Evolutionary conservation across 2,113 vertebrate species (phyloP), one percentile per base, ranked within the genome.

Genomic region (Nestor notabilis): DNA sequence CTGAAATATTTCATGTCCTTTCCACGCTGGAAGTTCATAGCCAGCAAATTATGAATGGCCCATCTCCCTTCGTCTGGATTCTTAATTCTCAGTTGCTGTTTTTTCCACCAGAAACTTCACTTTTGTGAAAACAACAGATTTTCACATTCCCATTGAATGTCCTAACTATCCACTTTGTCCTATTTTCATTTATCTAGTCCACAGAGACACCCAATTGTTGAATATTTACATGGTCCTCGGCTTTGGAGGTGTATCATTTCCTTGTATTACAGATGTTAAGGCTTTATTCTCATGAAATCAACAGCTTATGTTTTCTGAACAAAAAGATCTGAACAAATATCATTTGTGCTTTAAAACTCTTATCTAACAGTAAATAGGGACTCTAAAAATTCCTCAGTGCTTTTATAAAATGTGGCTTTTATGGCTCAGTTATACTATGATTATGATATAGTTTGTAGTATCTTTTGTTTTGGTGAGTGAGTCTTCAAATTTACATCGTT

Each of bases 221-320:
- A 75, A 37, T 44, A 81, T 20, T 39, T 44, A 9, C 14, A 3
- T 33, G 3, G 17, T 47, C 43, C 23, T 87, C 49, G 53, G 16
- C 2, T 56, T 68, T 71, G 13, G 16, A 79, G 16, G 21, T 9
- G 1, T 12, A 31, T 24, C 33, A 25, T 31, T 53, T 27, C 5
- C 5, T 53, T 53, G 3, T 17, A 10, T 27, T 19, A 70, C 13
- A 89, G 7, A 43, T 87, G 5, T 75, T 47, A 71, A 69, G 11
- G 4, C 0, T 72, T 83, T 64, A 33, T 27, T 76, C 5, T 47
- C 6, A 43, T 29, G 3, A 74, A 74, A 76, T 37, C 14, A 84
- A 17, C 17, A 47, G 7, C 4, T 37, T 33, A 31, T 0, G 0
- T 49, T 79, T 81, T 77, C 21, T 58, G 19, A 81, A 37, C 2